Base-by-base conservation (phyloP, 1,140 invertebrate species). In the Drosophila parabipectinata region DNA sequence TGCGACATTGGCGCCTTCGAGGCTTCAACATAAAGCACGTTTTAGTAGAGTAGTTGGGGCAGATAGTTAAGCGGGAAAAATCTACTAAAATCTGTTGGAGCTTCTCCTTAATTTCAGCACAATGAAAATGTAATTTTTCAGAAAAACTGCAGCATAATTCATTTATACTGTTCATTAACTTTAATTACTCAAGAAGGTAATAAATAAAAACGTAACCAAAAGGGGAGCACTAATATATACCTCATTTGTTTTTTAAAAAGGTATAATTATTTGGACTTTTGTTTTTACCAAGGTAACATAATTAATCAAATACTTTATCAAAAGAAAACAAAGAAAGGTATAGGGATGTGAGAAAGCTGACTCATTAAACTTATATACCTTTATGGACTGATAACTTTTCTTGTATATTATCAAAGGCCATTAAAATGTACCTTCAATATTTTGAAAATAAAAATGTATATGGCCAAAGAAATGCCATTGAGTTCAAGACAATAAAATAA, bases 1-100 rank as follows among this genome's bases (percentile, higher is more conserved):
- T 79, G 75, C 39, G 59, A 57, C 57, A 75, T 78, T 74, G 63
- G 79, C 77, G 57, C 59, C 50, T 76, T 64, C 34, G 47, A 50
- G 75, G 56, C 41, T 63, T 52, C 62, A 45, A 8, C 41, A 15
- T 48, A 41, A 39, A 24, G 18, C 51, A 54, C 26, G 15, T 45
- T 47, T 59, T 37, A 15, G 34, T 26, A 10, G 3, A n/a, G 9
- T n/a, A 28, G 63, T 63, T 67, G 14, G 1, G 15, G 34, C 12
- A n/a, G 24, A 30, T 32, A 59, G 9, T 32, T 0, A 14, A 14
- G 53, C 28, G 9, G 26, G 30, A 48, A 64, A 44, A 10, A 2
- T 47, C 15, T 21, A 24, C 18, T 47, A 47, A 47, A 47, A 60
- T 6, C 24, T 15, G 15, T 61, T 30, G n/a, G 12, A 28, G 10